phyloP scores from a whole-genome alignment of 92 coral and sea anemone species.

The Bergia sp. region DNA sequence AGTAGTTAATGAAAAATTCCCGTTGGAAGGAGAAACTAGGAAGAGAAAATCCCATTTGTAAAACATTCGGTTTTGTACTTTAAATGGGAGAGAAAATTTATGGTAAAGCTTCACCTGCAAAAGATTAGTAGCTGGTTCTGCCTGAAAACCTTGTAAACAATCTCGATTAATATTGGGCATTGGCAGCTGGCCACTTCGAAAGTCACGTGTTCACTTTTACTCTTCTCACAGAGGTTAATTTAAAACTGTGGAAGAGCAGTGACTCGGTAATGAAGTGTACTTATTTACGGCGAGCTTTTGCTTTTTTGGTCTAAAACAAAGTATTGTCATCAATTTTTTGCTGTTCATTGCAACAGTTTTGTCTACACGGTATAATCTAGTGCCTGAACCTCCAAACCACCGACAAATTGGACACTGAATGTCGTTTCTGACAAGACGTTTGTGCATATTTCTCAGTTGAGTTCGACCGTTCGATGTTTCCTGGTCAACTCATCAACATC shows the following conservation, averaged over 20 bases:
- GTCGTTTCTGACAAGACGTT: not conserved
- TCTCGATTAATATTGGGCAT: not conserved
- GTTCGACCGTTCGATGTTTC: not conserved
- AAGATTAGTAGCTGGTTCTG: not conserved
- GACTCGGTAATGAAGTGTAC: not conserved
- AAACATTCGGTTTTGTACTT: not conserved
- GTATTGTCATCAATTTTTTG: not conserved
- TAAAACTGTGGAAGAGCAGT: not conserved
- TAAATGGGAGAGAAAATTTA: not conserved
- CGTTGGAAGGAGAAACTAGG: not conserved
- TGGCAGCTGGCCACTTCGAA: not conserved
- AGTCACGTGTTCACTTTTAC: not conserved
- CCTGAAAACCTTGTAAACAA: too few species aligned
- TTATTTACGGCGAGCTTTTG: not conserved
- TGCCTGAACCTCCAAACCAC: too few species aligned
- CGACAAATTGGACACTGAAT: too few species aligned
- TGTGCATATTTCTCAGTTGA: not conserved
- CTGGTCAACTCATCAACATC: not conserved
- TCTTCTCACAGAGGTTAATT: not conserved
- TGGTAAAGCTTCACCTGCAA: not conserved
- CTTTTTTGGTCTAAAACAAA: not conserved
- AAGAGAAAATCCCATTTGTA: not conserved
- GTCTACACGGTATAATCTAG: too few species aligned
- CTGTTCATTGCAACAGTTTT: too few species aligned
- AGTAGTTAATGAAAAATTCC: not conserved